Percentiles rank a stretch among this genome's conserved stretches.
Evolutionary conservation across 2,888 invertebrate genomes (phyloP).

Genomic region (Nemotelus nigrinus): DNA sequence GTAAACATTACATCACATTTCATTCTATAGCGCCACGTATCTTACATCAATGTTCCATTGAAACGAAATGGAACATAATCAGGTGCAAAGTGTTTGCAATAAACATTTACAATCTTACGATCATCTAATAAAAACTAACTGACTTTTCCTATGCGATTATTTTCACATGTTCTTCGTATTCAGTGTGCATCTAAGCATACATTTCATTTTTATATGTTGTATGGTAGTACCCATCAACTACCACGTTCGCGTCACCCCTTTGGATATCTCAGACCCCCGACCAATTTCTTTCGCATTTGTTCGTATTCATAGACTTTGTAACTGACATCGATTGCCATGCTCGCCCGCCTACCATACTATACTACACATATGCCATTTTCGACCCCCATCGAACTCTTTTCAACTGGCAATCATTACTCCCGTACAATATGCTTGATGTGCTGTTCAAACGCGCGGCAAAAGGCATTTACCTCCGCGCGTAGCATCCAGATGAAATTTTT

Average conservation of each 20-base stretch:
- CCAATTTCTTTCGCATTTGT: conserved; percentile 17
- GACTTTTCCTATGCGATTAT: conserved; percentile 10
- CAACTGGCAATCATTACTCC: conserved; percentile 27
- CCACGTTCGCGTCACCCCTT: neutral
- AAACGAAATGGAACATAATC: neutral
- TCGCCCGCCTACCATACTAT: conserved; percentile 10
- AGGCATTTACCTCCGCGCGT: neutral
- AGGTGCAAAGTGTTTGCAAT: conserved; percentile 23
- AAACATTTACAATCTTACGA: conserved; percentile 23
- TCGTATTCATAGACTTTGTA: neutral
- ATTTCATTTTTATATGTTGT: conserved; percentile 26
- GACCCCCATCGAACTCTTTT: neutral
- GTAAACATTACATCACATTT: no score
- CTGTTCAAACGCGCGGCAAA: neutral
- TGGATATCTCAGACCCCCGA: neutral
- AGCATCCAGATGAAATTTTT: conserved; percentile 44
- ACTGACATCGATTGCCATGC: neutral
- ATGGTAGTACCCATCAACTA: neutral
- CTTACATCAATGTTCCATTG: no score
- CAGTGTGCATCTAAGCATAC: conserved; percentile 25
- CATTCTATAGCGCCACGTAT: no score
- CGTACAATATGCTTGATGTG: conserved; percentile 17
- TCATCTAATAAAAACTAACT: neutral
- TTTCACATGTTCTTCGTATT: conserved; percentile 28
- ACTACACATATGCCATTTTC: neutral